phyloP scores from a whole-genome alignment of 2,888 invertebrate genomes.

The Habroteleia sp. region DNA sequence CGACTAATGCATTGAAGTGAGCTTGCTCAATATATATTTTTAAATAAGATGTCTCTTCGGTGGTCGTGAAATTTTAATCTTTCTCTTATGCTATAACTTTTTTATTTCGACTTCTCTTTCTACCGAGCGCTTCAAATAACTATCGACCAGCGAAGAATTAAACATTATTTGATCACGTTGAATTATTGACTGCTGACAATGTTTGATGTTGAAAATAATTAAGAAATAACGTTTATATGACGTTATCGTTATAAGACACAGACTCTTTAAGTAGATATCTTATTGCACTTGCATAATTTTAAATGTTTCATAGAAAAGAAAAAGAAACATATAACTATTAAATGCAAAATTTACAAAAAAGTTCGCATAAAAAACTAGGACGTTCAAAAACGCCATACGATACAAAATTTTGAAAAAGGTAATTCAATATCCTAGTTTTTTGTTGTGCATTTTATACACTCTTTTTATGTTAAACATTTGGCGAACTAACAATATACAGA shows the following conservation, averaged over 20 bases:
- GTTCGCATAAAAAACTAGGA: constrained; percentile 32
- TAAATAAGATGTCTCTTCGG: too few relatives aligned
- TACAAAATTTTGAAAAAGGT: not conserved
- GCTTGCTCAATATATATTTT: too few relatives aligned
- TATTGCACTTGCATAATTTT: constrained; percentile 54
- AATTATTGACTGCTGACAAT: constrained; percentile 25
- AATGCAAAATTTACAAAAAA: constrained; percentile 2
- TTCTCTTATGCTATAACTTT: too few relatives aligned
- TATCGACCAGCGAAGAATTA: too few relatives aligned
- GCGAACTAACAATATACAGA: constrained; percentile 26
- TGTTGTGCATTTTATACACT: not conserved
- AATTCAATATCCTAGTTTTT: constrained; percentile 25
- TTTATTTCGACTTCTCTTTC: too few relatives aligned
- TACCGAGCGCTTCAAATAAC: too few relatives aligned
- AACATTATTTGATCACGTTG: too few relatives aligned
- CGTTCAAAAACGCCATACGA: too few relatives aligned
- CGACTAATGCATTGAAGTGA: too few relatives aligned
- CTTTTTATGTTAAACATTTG: constrained; percentile 34
- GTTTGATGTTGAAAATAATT: constrained; percentile 51
- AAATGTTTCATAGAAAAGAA: constrained; percentile 20
- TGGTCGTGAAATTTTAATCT: too few relatives aligned
- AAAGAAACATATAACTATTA: constrained; percentile 8
- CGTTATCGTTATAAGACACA: constrained; percentile 46
- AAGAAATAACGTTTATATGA: constrained; percentile 20
- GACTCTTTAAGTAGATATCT: constrained; percentile 47